Evolutionary conservation across 1,140 invertebrate species (phyloP).

Genomic region (Samia ricini): DNA sequence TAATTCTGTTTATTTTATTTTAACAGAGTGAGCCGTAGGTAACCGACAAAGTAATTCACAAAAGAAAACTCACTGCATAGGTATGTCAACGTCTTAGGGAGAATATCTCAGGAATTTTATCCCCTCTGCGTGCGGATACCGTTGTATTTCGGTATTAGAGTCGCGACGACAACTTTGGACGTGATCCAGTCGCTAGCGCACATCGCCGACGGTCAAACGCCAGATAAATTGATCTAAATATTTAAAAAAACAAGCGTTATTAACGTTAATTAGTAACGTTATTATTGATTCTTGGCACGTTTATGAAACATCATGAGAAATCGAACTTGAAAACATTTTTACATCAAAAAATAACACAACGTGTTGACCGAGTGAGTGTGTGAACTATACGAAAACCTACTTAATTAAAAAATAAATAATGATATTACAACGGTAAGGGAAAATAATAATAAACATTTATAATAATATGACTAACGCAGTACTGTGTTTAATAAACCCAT

Average conservation of each 20-base stretch:
- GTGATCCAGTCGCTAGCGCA: slow-evolving; percentile 58
- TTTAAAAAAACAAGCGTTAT: background rate
- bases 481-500: slow-evolving; percentile 41
- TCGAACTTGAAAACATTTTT: background rate
- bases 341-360: background rate
- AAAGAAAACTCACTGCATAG: slow-evolving; percentile 6
- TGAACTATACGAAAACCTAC: no score
- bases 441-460: background rate
- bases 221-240: background rate
- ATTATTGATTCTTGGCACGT: background rate
- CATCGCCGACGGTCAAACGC: slow-evolving; percentile 35
- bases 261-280: slow-evolving; percentile 8
- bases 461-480: slow-evolving; percentile 40
- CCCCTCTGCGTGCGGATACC: slow-evolving; percentile 52
- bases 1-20: background rate
- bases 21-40: background rate
- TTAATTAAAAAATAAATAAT: background rate
- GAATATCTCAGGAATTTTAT: slow-evolving; percentile 49
- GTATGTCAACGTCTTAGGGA: slow-evolving; percentile 22
- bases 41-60: background rate
- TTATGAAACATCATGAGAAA: background rate
- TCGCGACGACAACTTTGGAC: slow-evolving; percentile 67
- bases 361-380: background rate
- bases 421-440: background rate
- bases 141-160: slow-evolving; percentile 70